These are phyloP conservation scores for Cistogaster globosa DNA, from an alignment of 2,888 invertebrate species.

Conservation along the genomic window DNA sequence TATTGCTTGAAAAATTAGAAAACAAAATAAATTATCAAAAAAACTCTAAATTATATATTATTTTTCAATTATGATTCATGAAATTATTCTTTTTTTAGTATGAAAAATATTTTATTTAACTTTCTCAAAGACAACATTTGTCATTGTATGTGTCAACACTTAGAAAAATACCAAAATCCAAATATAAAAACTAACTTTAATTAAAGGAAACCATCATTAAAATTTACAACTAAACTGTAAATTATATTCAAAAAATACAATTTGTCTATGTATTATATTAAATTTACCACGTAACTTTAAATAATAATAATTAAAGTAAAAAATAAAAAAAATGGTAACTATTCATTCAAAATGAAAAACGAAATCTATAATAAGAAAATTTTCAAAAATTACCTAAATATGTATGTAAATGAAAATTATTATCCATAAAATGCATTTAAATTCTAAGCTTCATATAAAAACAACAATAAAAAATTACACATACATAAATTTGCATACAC, in stretches of 20 bases:
- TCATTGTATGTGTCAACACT: not conserved
- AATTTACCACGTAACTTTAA: constrained; percentile 16
- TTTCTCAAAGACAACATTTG: no score
- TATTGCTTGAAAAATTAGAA: no score
- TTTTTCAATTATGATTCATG: no score
- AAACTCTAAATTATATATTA: no score
- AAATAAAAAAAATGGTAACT: not conserved
- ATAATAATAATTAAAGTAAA: constrained; percentile 5
- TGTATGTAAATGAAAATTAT: constrained; percentile 21
- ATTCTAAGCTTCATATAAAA: constrained; percentile 51
- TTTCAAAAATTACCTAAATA: constrained; percentile 1
- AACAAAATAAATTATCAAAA: no score
- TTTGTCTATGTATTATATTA: constrained; percentile 52
- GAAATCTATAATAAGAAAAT: not conserved
- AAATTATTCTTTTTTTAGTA: no score
- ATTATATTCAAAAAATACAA: constrained; percentile 35
- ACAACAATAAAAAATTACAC: constrained; percentile 65
- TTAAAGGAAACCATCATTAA: no score
- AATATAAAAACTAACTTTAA: not conserved
- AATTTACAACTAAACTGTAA: constrained; percentile 34
- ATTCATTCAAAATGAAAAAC: constrained; percentile 54
- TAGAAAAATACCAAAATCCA: not conserved
- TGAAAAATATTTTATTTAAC: no score
- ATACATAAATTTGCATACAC: constrained; percentile 16
- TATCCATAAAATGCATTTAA: constrained; percentile 47